These are phyloP conservation scores for Melanotus villosus DNA, from an alignment of 2,888 invertebrate genomes.

Conservation along the genomic window DNA sequence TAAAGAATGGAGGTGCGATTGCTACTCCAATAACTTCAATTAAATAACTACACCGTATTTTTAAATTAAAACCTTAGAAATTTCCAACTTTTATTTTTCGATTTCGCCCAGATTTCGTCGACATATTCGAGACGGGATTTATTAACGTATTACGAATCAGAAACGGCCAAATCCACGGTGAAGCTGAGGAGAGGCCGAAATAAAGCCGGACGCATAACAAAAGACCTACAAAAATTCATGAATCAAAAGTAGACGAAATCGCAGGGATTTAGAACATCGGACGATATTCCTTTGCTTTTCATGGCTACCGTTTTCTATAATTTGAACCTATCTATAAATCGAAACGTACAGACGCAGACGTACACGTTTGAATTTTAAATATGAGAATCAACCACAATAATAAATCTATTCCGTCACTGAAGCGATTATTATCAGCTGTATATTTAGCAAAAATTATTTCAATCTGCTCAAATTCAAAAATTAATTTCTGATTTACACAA, in stretches of 20 bases:
- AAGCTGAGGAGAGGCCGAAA: background rate
- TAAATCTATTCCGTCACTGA: too few species aligned
- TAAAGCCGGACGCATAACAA: slow-evolving; percentile 8
- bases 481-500: too few species aligned
- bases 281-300: slow-evolving; percentile 8
- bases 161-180: background rate
- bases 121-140: slow-evolving; percentile 5
- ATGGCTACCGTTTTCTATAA: too few species aligned
- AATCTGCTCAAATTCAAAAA: too few species aligned
- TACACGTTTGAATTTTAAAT: too few species aligned
- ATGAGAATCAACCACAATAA: too few species aligned
- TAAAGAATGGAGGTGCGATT: slow-evolving; percentile 36
- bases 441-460: too few species aligned
- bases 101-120: background rate
- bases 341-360: too few species aligned
- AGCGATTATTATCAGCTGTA: too few species aligned
- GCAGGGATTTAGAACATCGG: slow-evolving; percentile 4
- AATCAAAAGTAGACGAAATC: slow-evolving; percentile 10
- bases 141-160: slow-evolving; percentile 12
- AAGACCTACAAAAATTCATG: slow-evolving; percentile 11
- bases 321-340: background rate
- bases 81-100: background rate
- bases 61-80: slow-evolving; percentile 16
- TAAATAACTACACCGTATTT: slow-evolving; percentile 38
- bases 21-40: slow-evolving; percentile 39